Conservation (phyloP, 2,888 invertebrate genomes). For the Spodoptera exigua region DNA sequence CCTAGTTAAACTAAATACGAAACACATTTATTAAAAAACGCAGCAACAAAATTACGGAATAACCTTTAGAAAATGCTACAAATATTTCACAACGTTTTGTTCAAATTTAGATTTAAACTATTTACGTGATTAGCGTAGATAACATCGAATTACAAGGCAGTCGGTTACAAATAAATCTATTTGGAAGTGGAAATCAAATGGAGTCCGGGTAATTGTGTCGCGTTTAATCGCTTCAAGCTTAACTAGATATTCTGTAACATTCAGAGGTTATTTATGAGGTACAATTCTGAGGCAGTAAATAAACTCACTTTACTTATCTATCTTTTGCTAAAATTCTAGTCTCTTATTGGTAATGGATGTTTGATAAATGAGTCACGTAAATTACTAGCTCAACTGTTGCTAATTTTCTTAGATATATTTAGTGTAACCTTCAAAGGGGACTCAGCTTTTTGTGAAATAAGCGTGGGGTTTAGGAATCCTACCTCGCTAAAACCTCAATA, state of each 20-base stretch:
- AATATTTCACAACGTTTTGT: constrained; percentile 34
- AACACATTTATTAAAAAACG: too few species aligned
- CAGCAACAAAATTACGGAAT: too few species aligned
- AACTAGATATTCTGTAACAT: constrained; percentile 43
- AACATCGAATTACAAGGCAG: constrained; percentile 49
- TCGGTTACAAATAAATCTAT: constrained; percentile 49
- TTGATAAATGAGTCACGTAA: too few species aligned
- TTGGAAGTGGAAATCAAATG: constrained; percentile 52
- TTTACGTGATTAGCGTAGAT: constrained; percentile 46
- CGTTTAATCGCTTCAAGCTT: constrained; percentile 50
- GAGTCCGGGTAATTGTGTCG: constrained; percentile 47
- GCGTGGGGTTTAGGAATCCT: too few species aligned
- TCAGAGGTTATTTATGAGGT: constrained; percentile 39
- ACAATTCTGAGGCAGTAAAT: constrained; percentile 32
- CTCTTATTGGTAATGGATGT: constrained; percentile 1
- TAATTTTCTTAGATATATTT: too few species aligned
- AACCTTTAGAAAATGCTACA: not conserved
- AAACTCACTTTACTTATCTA: constrained; percentile 20
- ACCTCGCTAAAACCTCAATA: too few species aligned
- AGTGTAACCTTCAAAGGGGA: too few species aligned
- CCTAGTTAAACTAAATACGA: too few species aligned
- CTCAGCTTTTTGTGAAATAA: too few species aligned
- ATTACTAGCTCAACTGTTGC: too few species aligned
- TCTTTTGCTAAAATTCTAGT: constrained; percentile 16
- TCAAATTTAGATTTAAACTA: constrained; percentile 49